Evolutionary conservation across 1,140 invertebrate species (phyloP), one percentile per base, ranked within the genome.

Genomic region (Sitodiplosis mosellana): DNA sequence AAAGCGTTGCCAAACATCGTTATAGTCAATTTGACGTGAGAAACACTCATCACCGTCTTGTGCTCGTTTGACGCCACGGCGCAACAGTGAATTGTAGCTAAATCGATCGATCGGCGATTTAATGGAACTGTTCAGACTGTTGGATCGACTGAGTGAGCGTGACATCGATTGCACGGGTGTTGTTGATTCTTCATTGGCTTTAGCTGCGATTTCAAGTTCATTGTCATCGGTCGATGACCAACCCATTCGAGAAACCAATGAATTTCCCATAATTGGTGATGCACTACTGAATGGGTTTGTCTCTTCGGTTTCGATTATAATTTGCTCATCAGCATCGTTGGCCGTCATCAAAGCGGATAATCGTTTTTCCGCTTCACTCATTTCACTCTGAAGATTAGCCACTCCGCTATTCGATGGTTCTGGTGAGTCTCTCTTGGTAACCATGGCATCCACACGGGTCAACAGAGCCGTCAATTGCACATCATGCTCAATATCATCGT

Each of bases 11-110:
- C 55, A 63, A 33, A 63, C 58, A 42, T 61, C 56, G 1, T 57
- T 57, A 59, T 56, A 61, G 17, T 59, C 58, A 2, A 55, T 49
- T 21, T 59, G 55, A 1, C 59, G 55, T 63, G 61, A 47, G 10
- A 27, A 27, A 10, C 27, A 27, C 10, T 27, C 27, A 10, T 27
- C 27, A 27, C 27, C 27, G 10, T 27, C n/a, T 43, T 43, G 41
- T 43, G 41, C 20, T 12, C 11, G 20, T 17, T 18, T 27, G 10
- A 27, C 27, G 10, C 27, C 27, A 27, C 27, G 27, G 3, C 27
- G 48, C 1, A 64, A 33, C 22, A 64, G 47, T 0, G 61, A 53
- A 45, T 63, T 57, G 45, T 63, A 64, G 45, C 61, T 64, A 34
- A 58, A 59, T 8, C 56, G 53, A 49, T 59, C 61, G 3, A 48